These are phyloP conservation scores for Halictus rubicundus DNA, from an alignment of 1,140 invertebrate species.

Conservation along the genomic window DNA sequence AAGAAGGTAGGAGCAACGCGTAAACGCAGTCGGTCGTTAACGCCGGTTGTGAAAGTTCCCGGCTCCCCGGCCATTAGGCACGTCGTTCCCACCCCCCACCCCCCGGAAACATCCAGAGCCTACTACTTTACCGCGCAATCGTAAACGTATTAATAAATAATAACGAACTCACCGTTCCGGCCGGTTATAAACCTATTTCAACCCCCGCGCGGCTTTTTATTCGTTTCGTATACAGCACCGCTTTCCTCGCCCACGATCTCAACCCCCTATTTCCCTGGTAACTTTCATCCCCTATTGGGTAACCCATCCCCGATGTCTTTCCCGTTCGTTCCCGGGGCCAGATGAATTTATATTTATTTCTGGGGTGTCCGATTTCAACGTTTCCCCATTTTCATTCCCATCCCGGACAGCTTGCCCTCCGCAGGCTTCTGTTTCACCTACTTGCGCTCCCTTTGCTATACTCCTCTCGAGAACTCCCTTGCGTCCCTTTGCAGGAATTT, in stretches of 20 bases:
- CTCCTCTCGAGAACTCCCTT: too few relatives aligned
- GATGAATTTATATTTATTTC: neutral
- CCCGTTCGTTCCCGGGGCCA: neutral
- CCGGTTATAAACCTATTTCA: neutral
- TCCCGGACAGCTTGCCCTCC: too few relatives aligned
- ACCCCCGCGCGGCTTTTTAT: neutral
- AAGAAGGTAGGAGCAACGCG: conserved; percentile 21
- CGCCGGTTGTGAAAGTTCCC: conserved; percentile 63
- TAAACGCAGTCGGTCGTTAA: conserved; percentile 66
- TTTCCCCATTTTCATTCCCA: too few relatives aligned
- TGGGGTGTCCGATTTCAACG: too few relatives aligned
- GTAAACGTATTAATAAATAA: conserved; percentile 70
- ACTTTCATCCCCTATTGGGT: neutral
- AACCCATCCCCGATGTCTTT: neutral
- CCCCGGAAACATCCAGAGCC: conserved; percentile 18
- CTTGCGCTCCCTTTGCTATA: too few relatives aligned
- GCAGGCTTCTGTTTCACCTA: too few relatives aligned
- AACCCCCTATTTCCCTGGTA: neutral
- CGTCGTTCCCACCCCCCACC: conserved; percentile 31
- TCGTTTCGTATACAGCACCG: neutral
- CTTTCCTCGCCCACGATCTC: neutral
- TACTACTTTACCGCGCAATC: conserved; percentile 59
- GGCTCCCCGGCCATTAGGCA: conserved; percentile 59
- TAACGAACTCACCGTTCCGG: conserved; percentile 34
- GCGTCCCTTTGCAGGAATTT: too few relatives aligned